These are phyloP conservation scores for Ceyx melanurus DNA, from an alignment of 2,113 vertebrate genomes.

Conservation along the genomic window DNA sequence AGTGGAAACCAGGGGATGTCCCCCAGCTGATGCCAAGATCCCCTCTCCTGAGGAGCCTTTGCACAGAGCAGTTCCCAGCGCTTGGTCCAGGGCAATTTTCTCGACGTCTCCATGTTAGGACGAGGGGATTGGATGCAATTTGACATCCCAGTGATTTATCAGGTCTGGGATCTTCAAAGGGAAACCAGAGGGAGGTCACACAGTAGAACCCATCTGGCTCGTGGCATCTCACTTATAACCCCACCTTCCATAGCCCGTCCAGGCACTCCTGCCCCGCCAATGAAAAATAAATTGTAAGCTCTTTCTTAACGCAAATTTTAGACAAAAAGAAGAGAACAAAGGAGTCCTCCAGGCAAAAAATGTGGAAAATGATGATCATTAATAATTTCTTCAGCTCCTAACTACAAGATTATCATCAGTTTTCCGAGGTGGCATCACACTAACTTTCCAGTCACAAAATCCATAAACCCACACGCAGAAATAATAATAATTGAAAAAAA, in stretches of 20 bases:
- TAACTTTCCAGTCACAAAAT: not conserved
- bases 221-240: rapidly evolving
- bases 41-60: rapidly evolving
- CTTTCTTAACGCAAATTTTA: conserved; percentile 20
- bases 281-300: not conserved
- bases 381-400: conserved; percentile 3
- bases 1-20: not conserved
- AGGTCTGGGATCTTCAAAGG: not conserved
- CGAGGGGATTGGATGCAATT: rapidly evolving
- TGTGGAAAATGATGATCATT: not conserved
- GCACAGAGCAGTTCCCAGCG: rapidly evolving
- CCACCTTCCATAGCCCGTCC: not conserved
- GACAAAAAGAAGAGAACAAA: conserved; percentile 56
- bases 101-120: not conserved
- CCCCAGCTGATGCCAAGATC: not conserved
- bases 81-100: not conserved
- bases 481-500: not conserved
- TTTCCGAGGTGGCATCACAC: not conserved
- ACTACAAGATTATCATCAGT: not conserved
- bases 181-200: not conserved
- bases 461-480: not conserved
- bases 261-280: not conserved
- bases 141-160: not conserved
- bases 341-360: conserved; percentile 37
- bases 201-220: not conserved